Evolutionary conservation across 2,888 invertebrate species (phyloP).

Genomic region (Laothoe populi): DNA sequence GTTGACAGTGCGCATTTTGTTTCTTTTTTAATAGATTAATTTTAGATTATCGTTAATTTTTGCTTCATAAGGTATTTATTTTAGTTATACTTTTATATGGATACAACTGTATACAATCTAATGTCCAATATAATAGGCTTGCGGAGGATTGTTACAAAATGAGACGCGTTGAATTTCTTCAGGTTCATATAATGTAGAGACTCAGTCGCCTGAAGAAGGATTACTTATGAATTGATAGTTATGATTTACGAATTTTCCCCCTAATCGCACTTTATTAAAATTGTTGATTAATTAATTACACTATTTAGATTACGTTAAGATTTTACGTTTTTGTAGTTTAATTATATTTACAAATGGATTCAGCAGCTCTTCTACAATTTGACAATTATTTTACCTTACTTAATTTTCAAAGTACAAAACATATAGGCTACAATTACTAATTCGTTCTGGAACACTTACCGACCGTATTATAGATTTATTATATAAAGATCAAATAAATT

Average conservation of each 20-base stretch:
- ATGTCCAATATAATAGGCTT: constrained; percentile 46
- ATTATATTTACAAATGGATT: constrained; percentile 63
- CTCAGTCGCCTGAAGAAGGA: constrained; percentile 52
- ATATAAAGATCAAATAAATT: constrained; percentile 69
- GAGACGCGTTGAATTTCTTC: constrained; percentile 40
- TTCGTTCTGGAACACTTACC: constrained; percentile 63
- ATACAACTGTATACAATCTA: constrained; percentile 81
- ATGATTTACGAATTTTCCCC: constrained; percentile 39
- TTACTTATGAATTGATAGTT: constrained; percentile 56
- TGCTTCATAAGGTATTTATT: constrained; percentile 83
- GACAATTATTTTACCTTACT: constrained; percentile 57
- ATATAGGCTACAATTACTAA: constrained; percentile 67
- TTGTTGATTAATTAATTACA: constrained; percentile 67
- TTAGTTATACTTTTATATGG: constrained; percentile 81
- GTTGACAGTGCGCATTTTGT: constrained; percentile 74
- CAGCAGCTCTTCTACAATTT: constrained; percentile 69
- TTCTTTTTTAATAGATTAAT: constrained; percentile 65
- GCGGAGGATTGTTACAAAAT: constrained; percentile 47
- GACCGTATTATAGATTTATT: constrained; percentile 57
- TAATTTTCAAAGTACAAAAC: constrained; percentile 82
- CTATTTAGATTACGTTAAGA: constrained; percentile 61
- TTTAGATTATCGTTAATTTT: constrained; percentile 76
- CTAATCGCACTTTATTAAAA: constrained; percentile 50
- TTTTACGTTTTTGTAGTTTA: constrained; percentile 69
- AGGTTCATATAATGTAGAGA: constrained; percentile 41